These are phyloP conservation scores for Ostrea denselamellosa DNA, from an alignment of 1,140 invertebrate species.

Conservation along the genomic window DNA sequence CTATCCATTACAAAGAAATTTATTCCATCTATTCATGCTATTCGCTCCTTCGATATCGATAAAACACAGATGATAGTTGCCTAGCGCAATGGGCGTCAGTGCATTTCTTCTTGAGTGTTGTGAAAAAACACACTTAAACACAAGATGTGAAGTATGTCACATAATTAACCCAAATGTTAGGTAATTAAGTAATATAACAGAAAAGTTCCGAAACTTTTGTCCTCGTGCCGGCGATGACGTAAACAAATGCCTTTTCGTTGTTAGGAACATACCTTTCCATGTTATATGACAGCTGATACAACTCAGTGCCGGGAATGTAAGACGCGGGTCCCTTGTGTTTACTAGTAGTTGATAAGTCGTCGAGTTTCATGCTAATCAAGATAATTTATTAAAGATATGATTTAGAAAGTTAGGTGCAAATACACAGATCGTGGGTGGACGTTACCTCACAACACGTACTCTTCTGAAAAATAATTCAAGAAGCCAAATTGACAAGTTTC, in stretches of 20 bases:
- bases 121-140: neutral
- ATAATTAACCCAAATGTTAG: neutral
- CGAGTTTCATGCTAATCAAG: neutral
- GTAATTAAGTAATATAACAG: neutral
- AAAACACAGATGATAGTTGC: neutral
- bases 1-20: too few relatives aligned
- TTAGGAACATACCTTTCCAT: neutral
- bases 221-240: neutral
- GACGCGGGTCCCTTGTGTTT: neutral
- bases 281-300: neutral
- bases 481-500: neutral
- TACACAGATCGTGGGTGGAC: neutral
- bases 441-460: neutral
- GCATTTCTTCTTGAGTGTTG: neutral
- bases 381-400: neutral
- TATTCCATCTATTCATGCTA: too few relatives aligned
- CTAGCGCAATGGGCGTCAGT: neutral
- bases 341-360: neutral
- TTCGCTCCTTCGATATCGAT: too few relatives aligned
- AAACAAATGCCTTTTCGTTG: neutral
- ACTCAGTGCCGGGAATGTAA: neutral
- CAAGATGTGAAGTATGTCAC: neutral
- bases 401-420: neutral
- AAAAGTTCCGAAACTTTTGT: neutral
- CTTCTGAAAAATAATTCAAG: neutral